phyloP scores from a whole-genome alignment of 2,888 invertebrate genomes.

The Drosophila rubida region DNA sequence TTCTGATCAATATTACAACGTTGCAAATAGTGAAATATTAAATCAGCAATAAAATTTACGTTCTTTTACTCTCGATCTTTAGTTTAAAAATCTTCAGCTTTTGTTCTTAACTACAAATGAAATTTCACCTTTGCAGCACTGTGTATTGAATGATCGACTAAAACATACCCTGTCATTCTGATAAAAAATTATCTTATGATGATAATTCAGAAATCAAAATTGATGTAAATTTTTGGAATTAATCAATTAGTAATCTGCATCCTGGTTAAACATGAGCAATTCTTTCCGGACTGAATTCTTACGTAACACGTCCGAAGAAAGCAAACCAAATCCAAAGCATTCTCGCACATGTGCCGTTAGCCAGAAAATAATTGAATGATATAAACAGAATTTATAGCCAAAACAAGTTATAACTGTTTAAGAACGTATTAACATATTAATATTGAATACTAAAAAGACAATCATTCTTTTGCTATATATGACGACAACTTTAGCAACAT shows the following conservation, averaged over 20 bases:
- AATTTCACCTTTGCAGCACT: neutral
- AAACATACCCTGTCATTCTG: neutral
- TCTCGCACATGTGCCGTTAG: neutral
- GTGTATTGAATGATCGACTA: neutral
- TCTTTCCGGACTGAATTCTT: neutral
- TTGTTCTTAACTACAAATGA: neutral
- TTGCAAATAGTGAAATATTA: too few relatives aligned
- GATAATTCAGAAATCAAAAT: neutral
- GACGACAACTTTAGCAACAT: neutral
- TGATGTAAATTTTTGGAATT: neutral
- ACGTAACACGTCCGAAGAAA: neutral
- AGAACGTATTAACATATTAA: neutral
- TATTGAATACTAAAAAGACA: neutral
- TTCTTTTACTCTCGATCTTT: too few relatives aligned
- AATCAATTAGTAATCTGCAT: neutral
- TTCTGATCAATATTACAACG: too few relatives aligned
- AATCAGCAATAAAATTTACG: too few relatives aligned
- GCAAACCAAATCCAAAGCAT: neutral
- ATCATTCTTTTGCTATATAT: conserved; percentile 1
- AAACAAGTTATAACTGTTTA: conserved; percentile 1
- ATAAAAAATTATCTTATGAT: neutral
- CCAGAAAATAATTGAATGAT: conserved; percentile 1
- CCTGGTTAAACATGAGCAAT: neutral
- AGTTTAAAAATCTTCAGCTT: too few relatives aligned
- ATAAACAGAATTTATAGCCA: neutral